These are phyloP conservation scores for Lithophane semibrunnea DNA, from an alignment of 2,888 invertebrate genomes.

Conservation along the genomic window DNA sequence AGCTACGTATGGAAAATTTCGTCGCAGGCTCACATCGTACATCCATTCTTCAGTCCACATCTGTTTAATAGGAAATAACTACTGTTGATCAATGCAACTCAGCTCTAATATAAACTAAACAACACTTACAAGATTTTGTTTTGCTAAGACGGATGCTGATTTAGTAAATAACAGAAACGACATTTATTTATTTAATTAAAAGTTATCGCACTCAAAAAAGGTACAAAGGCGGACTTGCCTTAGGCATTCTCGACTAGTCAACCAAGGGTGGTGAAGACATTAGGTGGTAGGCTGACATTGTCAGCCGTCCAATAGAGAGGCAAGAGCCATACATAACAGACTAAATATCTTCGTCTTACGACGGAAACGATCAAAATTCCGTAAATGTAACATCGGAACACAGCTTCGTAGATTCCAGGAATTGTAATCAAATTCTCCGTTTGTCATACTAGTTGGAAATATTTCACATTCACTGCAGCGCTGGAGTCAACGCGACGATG, in stretches of 20 bases:
- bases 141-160: neutral
- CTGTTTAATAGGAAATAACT: constrained; percentile 24
- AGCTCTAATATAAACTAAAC: neutral
- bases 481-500: neutral
- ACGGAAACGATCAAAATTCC: neutral
- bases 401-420: neutral
- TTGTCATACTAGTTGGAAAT: neutral
- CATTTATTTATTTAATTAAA: too few relatives aligned
- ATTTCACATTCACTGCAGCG: neutral
- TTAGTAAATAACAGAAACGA: neutral
- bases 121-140: neutral
- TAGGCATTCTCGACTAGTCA: too few relatives aligned
- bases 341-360: neutral
- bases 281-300: too few relatives aligned
- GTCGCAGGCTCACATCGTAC: constrained; percentile 17
- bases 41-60: constrained; percentile 12
- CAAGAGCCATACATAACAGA: neutral
- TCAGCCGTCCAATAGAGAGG: neutral
- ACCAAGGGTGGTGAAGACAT: too few relatives aligned
- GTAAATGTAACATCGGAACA: neutral
- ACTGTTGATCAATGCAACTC: too few relatives aligned
- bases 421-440: neutral
- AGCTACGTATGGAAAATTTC: constrained; percentile 2
- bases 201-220: too few relatives aligned
- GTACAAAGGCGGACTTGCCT: too few relatives aligned